Evolutionary conservation across 1,140 invertebrate genomes (phyloP).

Genomic region (Drosophila pachea): DNA sequence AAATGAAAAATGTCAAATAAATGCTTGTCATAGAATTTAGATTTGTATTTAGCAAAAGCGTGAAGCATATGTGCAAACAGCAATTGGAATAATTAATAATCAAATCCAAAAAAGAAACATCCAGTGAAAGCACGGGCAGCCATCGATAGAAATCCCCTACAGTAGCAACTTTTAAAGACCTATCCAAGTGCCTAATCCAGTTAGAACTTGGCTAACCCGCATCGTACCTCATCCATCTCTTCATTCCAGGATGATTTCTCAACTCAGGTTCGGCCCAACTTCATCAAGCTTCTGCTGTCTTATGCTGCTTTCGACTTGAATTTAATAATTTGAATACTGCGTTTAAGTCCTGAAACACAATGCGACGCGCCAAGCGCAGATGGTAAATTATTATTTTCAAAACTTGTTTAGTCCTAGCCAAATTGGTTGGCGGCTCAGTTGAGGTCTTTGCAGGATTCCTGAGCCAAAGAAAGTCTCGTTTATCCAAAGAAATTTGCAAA

Average conservation of each 20-base stretch:
- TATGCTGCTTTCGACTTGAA: too few relatives aligned
- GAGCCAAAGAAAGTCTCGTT: conserved; percentile 25
- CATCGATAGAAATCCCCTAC: not conserved
- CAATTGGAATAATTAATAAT: not conserved
- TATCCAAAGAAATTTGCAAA: conserved; percentile 16
- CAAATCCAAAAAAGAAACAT: not conserved
- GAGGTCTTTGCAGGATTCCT: conserved; percentile 5
- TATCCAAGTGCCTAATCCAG: too few relatives aligned
- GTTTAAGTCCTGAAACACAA: too few relatives aligned
- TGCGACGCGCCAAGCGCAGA: not conserved
- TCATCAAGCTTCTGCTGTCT: too few relatives aligned
- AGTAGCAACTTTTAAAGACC: too few relatives aligned
- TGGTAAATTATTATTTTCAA: conserved; percentile 1
- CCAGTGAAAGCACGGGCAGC: not conserved
- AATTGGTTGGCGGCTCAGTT: conserved; percentile 15
- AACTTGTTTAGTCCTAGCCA: not conserved
- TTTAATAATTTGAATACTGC: too few relatives aligned
- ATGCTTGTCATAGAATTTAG: conserved; percentile 12
- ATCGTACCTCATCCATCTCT: too few relatives aligned
- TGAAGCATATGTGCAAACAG: not conserved
- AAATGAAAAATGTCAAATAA: conserved; percentile 10
- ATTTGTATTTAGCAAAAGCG: conserved; percentile 1
- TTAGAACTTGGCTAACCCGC: too few relatives aligned
- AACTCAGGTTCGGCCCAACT: too few relatives aligned
- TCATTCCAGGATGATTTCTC: too few relatives aligned